Base-by-base conservation (phyloP, 1,140 invertebrate genomes). In the Bombus affinis region DNA sequence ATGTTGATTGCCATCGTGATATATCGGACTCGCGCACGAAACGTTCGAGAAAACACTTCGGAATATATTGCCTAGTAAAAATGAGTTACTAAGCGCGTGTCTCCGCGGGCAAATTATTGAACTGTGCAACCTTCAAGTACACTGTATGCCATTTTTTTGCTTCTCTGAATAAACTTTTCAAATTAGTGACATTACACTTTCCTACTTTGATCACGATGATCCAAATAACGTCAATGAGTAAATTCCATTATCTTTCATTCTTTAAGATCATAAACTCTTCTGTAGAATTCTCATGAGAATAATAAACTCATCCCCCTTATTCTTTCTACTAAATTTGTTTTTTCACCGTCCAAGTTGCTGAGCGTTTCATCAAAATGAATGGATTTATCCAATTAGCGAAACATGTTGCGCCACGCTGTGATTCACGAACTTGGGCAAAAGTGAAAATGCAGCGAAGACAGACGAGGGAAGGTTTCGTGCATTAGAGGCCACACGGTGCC, bases 401-500 rank as follows among this genome's bases (percentile, higher is more conserved):
- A 8, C 15, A 3, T 13, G 57, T 71, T 32, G 71, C 53, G 71
- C 39, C 62, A 22, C 8, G 13, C 28, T 35, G 12, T 39, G 71
- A 28, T 42, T 39, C 18, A 65, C 22, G 28, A 22, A 62, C 13
- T 70, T 18, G 39, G 15, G 59, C 59, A 74, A 90, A 73, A 83
- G 73, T 66, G 85, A 87, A 86, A 89, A 89, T 57, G 37, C 57
- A 42, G 37, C 25, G 13, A 71, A 70, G 39, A 73, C 53, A n/a
- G 71, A 59, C 78, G 25, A 74, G 28, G 37, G 62, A 44, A 37
- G 70, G 76, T 83, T 44, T 74, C 18, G 37, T 59, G 71, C 66
- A 72, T 89, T 74, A 44, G 81, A 83, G 81, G 39, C 53, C 78
- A 79, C 39, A 10, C 39, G 28, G 15, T 71, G 76, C 71, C 89